phyloP scores from a whole-genome alignment of 2,888 invertebrate genomes.

The Ichneumoninae sp. region DNA sequence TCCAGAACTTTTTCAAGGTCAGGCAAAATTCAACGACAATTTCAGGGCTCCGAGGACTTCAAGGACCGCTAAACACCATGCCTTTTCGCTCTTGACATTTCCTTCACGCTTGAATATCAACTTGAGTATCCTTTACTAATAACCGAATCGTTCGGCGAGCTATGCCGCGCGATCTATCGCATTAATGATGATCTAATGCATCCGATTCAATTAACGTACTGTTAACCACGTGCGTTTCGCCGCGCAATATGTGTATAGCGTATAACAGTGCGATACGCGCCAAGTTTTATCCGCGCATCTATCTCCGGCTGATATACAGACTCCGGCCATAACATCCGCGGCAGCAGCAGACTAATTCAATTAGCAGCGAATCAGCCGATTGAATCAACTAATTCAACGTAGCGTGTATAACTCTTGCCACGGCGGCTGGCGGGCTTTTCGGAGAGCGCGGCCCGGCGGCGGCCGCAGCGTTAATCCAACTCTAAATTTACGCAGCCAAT shows the following conservation, averaged over 20 bases:
- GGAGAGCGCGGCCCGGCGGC: conserved; percentile 27
- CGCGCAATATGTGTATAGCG: not conserved
- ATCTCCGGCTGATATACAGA: not conserved
- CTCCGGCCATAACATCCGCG: not conserved
- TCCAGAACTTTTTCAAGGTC: too few relatives aligned
- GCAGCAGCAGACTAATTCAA: conserved; percentile 63
- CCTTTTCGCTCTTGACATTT: not conserved
- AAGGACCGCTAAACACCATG: not conserved
- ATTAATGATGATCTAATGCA: conserved; percentile 29
- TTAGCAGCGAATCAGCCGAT: conserved; percentile 69
- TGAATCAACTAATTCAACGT: conserved; percentile 69
- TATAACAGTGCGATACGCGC: not conserved
- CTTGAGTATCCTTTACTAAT: not conserved
- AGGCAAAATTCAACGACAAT: too few relatives aligned
- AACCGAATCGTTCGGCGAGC: not conserved
- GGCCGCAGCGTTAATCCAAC: conserved; percentile 58
- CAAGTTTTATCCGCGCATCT: conserved; percentile 8
- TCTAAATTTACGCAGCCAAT: conserved; percentile 61
- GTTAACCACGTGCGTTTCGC: conserved; percentile 25
- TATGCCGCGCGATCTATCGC: not conserved
- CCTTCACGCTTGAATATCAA: not conserved
- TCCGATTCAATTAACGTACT: conserved; percentile 35
- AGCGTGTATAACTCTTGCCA: conserved; percentile 59
- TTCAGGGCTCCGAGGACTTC: not conserved
- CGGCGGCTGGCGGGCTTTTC: conserved; percentile 32